Evolutionary conservation across 2,797 vertebrate genomes (phyloP), one percentile per base, ranked within the genome.

Genomic region (Zonotrichia albicollis): DNA sequence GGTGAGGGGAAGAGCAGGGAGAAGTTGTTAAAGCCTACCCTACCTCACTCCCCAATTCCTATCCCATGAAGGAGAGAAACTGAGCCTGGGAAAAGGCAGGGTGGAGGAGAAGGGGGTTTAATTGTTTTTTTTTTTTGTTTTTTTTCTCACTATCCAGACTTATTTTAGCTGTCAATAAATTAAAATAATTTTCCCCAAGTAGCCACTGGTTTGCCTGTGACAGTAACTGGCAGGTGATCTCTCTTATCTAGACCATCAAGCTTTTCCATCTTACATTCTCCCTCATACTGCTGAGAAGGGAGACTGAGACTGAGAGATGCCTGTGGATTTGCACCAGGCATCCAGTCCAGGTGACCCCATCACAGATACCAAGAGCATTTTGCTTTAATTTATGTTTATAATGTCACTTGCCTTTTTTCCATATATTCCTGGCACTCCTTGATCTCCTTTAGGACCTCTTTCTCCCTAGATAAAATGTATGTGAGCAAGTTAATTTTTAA

Each of bases 391-490:
- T 57, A 73, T 48, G 5, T 76, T 57, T 60, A 48, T 30, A 42
- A 67, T 67, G 66, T 64, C 90, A 97, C 98, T 97, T 98, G 97
- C 99, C 98, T 96, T 95, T 98, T 98, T 98, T 36, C 99, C 99
- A 94, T 98, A 97, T 97, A 98, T 97, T 96, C 99, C 99, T 46
- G 97, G 96, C 60, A 97, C 94, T 68, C 99, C 99, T 96, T 96
- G 95, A 53, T 97, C 97, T 94, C 99, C 99, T 90, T 98, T 98
- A 80, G 96, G 96, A 76, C 99, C 99, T 26, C 78, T 91, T 88
- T 98, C 97, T 79, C 99, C 99, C 99, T 99, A 94, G 84, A 95
- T 9, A 97, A 95, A 96, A 94, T 16, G 32, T 13, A 32, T 29
- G 30, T 29, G 23, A 90, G 64, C 50, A 79, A 78, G 32, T 75